Percentiles rank a stretch among this genome's conserved stretches.
phyloP scores from a whole-genome alignment of 2,113 vertebrate genomes.

The Coptodon rendalli region DNA sequence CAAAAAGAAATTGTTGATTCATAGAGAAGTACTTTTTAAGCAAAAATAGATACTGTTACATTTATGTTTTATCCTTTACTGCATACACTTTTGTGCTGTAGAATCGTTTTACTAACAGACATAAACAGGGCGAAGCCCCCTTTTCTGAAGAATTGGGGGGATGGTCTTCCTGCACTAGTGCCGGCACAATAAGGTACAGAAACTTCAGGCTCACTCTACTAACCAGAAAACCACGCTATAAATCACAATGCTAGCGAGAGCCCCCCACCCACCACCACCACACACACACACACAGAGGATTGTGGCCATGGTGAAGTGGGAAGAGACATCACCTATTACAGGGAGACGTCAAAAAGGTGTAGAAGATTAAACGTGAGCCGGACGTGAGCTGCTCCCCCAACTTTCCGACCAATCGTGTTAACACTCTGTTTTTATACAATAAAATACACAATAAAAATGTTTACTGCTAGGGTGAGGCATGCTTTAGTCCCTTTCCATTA shows the following conservation, averaged over 20 bases:
- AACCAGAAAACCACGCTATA: background rate
- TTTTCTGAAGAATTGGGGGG: background rate
- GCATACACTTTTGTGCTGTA: background rate
- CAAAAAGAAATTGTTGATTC: background rate
- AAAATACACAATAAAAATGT: background rate
- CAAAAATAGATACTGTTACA: background rate
- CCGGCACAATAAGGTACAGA: background rate
- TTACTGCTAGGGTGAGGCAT: background rate
- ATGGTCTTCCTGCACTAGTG: background rate
- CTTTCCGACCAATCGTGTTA: background rate
- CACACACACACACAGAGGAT: background rate
- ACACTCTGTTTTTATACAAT: background rate
- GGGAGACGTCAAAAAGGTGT: background rate
- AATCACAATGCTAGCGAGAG: background rate
- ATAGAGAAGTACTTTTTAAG: background rate
- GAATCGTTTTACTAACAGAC: background rate
- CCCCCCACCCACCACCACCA: background rate
- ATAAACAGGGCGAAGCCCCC: accelerated
- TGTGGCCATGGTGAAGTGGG: background rate
- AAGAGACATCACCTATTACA: background rate
- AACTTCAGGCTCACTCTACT: background rate
- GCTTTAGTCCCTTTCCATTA: background rate
- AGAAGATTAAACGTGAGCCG: background rate
- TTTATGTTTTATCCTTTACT: background rate
- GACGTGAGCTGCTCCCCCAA: background rate